Evolutionary conservation across 1,140 invertebrate species (phyloP).

Genomic region (Apis mellifera): Amel_HAv3.1 CM009940.2:7906501-7907000

Average conservation of each 20-base stretch:
- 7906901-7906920: constrained; percentile 65
- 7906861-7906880: constrained; percentile 65
- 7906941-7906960: constrained; percentile 38
- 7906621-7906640: constrained; percentile 26
- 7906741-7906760: constrained; percentile 81
- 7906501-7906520: not conserved
- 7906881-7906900: constrained; percentile 67
- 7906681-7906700: constrained; percentile 66
- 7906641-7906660: constrained; percentile 15
- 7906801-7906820: constrained; percentile 79
- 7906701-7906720: constrained; percentile 80
- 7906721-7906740: constrained; percentile 82
- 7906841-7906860: constrained; percentile 40
- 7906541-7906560: constrained; percentile 13
- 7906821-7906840: constrained; percentile 67
- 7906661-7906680: constrained; percentile 57
- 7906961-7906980: constrained; percentile 52
- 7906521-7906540: constrained; percentile 39
- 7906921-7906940: constrained; percentile 60
- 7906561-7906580: constrained; percentile 54
- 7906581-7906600: constrained; percentile 49
- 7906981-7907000: not conserved
- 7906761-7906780: constrained; percentile 81
- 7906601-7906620: constrained; percentile 59
- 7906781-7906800: constrained; percentile 79